Conservation (phyloP, 2,113 vertebrate genomes). For the Dasyurus viverrinus region DNA sequence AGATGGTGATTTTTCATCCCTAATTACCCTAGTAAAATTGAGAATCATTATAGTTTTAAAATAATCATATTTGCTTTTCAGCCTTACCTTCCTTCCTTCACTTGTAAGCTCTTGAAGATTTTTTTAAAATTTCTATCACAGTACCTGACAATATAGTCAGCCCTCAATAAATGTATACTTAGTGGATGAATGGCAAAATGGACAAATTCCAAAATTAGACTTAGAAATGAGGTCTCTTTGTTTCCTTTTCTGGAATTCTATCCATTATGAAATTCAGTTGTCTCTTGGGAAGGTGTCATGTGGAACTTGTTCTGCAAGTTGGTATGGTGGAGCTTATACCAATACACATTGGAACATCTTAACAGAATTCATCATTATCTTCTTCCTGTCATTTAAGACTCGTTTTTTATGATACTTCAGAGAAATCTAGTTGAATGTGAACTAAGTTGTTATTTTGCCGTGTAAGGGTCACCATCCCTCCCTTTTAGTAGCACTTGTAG, state of each 20-base stretch:
- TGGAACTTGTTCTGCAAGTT: background rate
- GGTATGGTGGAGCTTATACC: background rate
- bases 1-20: background rate
- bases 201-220: background rate
- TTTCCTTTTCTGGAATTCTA: background rate
- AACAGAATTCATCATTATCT: background rate
- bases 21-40: background rate
- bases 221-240: background rate
- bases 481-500: background rate
- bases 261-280: background rate
- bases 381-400: background rate
- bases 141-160: no score
- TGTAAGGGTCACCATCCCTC: background rate
- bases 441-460: constrained; percentile 23
- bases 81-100: background rate
- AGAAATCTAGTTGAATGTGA: no score
- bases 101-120: background rate
- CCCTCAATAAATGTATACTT: background rate
- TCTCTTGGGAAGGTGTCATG: background rate
- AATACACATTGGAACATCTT: no score
- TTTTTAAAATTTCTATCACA: background rate
- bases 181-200: background rate
- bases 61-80: background rate
- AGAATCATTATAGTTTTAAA: background rate
- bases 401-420: background rate